Evolutionary conservation across 2,888 invertebrate species (phyloP).

Genomic region (Linnaemya tessellans): DNA sequence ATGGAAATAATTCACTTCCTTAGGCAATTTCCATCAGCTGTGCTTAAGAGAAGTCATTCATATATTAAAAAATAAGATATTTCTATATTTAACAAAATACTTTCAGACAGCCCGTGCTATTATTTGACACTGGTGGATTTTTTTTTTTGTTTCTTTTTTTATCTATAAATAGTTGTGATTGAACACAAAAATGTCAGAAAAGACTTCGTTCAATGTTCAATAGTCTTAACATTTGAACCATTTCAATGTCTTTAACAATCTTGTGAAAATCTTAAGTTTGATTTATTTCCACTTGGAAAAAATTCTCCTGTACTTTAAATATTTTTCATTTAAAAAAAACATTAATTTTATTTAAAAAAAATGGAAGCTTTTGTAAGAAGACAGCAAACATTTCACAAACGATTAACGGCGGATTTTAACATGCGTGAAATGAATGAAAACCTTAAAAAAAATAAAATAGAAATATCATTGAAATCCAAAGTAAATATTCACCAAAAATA

Average conservation of each 20-base stretch:
- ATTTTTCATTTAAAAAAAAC: not conserved
- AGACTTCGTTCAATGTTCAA: not conserved
- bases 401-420: not conserved
- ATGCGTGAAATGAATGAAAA: slow-evolving; percentile 19
- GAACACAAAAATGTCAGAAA: not conserved
- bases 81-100: too few relatives aligned
- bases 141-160: not conserved
- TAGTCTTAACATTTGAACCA: not conserved
- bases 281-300: not conserved
- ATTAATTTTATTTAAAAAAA: not conserved
- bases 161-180: not conserved
- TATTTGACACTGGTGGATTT: not conserved
- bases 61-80: too few relatives aligned
- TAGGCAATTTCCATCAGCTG: not conserved
- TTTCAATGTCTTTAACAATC: slow-evolving; percentile 12
- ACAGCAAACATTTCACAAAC: not conserved
- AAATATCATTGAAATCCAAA: not conserved
- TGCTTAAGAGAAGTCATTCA: not conserved
- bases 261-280: not conserved
- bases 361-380: not conserved
- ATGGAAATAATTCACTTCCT: not conserved
- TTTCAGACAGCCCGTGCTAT: not conserved
- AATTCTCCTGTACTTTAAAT: not conserved
- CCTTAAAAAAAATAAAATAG: not conserved
- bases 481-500: slow-evolving; percentile 15